Percentiles rank a stretch among this genome's conserved stretches.
These are phyloP conservation scores for Mesembrinibis cayennensis DNA, from an alignment of 2,113 vertebrate species.

Conservation along the genomic window DNA sequence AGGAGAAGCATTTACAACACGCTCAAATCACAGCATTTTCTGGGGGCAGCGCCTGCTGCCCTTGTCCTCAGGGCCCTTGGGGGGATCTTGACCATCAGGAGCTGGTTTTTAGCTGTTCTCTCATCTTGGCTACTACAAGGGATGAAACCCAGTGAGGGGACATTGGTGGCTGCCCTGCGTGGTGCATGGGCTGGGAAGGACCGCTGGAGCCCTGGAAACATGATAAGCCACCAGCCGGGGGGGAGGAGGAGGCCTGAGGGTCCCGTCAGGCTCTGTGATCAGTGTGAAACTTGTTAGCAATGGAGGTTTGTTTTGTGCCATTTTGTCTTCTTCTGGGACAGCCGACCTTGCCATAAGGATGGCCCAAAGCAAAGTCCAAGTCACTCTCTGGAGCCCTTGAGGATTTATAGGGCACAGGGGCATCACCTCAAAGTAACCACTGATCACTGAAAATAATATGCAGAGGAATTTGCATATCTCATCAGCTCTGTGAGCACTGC, in stretches of 20 bases:
- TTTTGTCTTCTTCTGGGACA: background rate
- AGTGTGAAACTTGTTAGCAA: background rate
- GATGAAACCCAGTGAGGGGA: background rate
- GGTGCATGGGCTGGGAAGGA: background rate
- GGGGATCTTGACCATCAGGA: background rate
- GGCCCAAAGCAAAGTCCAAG: background rate
- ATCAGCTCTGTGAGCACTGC: background rate
- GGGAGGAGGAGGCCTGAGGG: background rate
- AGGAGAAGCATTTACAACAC: background rate
- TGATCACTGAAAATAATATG: background rate
- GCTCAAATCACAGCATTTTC: background rate
- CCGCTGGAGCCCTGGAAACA: background rate
- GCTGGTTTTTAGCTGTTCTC: background rate
- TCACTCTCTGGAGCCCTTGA: background rate
- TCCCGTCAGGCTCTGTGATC: background rate
- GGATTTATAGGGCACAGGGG: background rate
- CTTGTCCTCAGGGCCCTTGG: background rate
- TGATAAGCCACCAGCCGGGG: background rate
- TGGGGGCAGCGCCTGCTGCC: background rate
- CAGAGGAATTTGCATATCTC: background rate
- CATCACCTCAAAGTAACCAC: background rate
- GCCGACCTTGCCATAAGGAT: fast-evolving
- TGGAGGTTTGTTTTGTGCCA: background rate
- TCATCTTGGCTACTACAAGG: background rate
- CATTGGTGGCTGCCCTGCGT: fast-evolving